phyloP scores from a whole-genome alignment of 2,888 invertebrate genomes.

The Bugulina stolonifera region DNA sequence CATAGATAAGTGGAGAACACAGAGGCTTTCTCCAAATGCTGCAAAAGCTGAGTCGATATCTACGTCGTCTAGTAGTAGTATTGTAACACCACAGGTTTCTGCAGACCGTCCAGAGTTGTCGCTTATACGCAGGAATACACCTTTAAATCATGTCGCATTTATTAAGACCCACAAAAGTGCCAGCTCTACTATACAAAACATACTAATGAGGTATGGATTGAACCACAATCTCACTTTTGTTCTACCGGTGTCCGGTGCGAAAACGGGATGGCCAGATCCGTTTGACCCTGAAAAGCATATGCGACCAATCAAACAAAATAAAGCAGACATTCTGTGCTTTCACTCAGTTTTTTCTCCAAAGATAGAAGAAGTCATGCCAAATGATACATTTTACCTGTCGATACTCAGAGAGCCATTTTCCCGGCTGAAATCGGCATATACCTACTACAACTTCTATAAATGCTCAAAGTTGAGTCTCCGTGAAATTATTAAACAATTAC shows the following conservation, averaged over 20 bases:
- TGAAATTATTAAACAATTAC: too few relatives aligned
- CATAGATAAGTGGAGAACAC: too few relatives aligned
- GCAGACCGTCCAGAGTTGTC: too few relatives aligned
- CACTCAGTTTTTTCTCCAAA: constrained; percentile 11
- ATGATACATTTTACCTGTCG: neutral
- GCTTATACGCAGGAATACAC: too few relatives aligned
- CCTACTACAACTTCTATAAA: too few relatives aligned
- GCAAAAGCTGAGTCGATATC: too few relatives aligned
- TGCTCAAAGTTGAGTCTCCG: too few relatives aligned
- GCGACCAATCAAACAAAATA: neutral
- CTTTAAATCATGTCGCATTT: neutral
- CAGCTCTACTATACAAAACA: constrained; percentile 8
- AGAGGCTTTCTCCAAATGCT: too few relatives aligned
- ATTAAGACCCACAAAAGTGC: constrained; percentile 10
- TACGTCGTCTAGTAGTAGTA: too few relatives aligned
- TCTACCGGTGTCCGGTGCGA: neutral
- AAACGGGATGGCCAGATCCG: constrained; percentile 7
- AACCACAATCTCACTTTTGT: neutral
- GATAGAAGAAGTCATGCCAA: neutral
- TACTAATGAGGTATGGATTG: constrained; percentile 3
- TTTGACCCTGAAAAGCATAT: neutral
- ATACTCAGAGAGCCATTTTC: neutral
- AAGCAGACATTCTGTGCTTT: constrained; percentile 7
- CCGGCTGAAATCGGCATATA: neutral
- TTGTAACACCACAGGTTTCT: too few relatives aligned